Conservation (phyloP, 2,888 invertebrate genomes). For the Acrocyrtus sp. region DNA sequence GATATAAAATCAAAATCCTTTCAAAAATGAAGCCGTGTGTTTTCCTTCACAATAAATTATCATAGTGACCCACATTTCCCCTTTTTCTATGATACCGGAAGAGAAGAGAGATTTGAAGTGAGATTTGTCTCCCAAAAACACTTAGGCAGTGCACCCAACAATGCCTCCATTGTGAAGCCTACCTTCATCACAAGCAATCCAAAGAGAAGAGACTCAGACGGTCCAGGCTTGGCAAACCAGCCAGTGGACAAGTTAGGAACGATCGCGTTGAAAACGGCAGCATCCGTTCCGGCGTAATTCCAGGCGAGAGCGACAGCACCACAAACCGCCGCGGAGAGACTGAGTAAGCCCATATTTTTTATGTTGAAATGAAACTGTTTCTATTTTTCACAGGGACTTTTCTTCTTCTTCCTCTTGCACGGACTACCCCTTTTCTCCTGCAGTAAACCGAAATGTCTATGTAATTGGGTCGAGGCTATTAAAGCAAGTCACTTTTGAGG, state of each 20-base stretch:
- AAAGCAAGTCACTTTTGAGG: not conserved
- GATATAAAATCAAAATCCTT: no score
- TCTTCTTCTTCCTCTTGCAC: no score
- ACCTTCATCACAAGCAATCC: constrained; percentile 59
- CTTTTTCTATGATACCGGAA: no score
- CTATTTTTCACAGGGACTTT: not conserved
- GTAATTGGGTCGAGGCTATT: not conserved
- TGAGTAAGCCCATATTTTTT: constrained; percentile 29
- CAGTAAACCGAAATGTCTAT: no score
- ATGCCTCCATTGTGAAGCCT: no score
- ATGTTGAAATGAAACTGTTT: not conserved
- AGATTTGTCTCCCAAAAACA: no score
- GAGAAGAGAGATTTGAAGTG: no score
- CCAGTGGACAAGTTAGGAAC: constrained; percentile 60
- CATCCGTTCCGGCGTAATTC: constrained; percentile 32
- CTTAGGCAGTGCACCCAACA: no score
- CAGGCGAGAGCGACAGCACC: constrained; percentile 33
- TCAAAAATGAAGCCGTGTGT: no score
- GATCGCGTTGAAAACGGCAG: constrained; percentile 54
- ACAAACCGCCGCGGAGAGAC: constrained; percentile 29
- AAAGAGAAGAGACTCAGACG: constrained; percentile 55
- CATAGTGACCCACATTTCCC: no score
- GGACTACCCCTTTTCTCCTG: no score
- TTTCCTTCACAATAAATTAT: no score
- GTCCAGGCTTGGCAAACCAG: constrained; percentile 54